Percentiles rank a stretch among this genome's conserved stretches.
Conservation (phyloP, 2,888 invertebrate species). For the Drosophila atripex region DNA sequence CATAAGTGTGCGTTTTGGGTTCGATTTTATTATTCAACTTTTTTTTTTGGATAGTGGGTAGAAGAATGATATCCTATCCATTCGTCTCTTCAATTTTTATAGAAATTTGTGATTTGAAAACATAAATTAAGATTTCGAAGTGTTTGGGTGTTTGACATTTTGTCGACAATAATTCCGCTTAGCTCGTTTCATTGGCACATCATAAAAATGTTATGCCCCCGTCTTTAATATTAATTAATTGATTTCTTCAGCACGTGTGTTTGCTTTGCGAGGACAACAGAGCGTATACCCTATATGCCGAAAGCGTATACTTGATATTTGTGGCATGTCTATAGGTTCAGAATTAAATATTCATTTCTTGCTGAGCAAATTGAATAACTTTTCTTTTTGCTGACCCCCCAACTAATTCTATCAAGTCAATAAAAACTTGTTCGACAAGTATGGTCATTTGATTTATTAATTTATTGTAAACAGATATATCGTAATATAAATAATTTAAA, state of each 20-base stretch:
- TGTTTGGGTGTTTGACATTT: constrained; percentile 37
- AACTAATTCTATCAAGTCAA: not conserved
- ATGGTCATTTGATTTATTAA: not conserved
- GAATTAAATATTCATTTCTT: not conserved
- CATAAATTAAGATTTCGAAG: constrained; percentile 14
- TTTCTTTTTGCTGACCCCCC: not conserved
- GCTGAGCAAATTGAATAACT: not conserved
- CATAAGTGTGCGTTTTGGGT: constrained; percentile 9
- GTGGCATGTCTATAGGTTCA: not conserved
- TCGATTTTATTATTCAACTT: constrained; percentile 19
- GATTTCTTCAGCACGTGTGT: constrained; percentile 57
- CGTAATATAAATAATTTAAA: not conserved
- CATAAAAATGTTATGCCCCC: constrained; percentile 52
- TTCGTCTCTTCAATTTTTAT: constrained; percentile 19
- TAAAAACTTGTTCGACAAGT: not conserved
- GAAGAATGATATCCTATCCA: constrained; percentile 14
- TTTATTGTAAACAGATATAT: not conserved
- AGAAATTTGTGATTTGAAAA: constrained; percentile 33
- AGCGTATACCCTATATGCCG: constrained; percentile 51
- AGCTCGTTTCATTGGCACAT: constrained; percentile 66
- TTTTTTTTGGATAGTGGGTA: constrained; percentile 30
- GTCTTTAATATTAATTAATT: constrained; percentile 64
- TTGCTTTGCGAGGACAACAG: constrained; percentile 22
- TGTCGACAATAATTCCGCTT: constrained; percentile 41
- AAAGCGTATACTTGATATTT: not conserved